Percentiles rank a stretch among this genome's conserved stretches.
phyloP scores from a whole-genome alignment of 2,797 vertebrate genomes.

The Tauraco hartlaubi region DNA sequence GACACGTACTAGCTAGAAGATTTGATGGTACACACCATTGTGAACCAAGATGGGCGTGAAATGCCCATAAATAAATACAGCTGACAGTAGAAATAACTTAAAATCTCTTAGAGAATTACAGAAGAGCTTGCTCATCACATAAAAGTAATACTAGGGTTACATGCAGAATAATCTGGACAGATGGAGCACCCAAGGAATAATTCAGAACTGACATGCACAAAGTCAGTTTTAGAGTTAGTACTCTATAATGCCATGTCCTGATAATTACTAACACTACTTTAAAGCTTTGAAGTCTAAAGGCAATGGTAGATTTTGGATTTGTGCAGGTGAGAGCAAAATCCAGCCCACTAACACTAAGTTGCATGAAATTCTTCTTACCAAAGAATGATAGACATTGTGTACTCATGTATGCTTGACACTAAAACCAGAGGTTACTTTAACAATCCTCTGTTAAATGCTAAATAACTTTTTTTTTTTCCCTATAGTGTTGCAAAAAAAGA shows the following conservation, averaged over 20 bases:
- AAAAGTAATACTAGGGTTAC: not conserved
- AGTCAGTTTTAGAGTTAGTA: not conserved
- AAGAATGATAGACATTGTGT: not conserved
- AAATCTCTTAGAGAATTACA: not conserved
- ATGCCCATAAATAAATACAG: not conserved
- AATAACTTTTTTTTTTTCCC: not conserved
- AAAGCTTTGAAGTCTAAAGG: not conserved
- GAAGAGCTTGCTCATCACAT: not conserved
- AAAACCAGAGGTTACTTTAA: not conserved
- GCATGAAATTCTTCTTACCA: not conserved
- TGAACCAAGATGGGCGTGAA: not conserved
- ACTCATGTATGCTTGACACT: not conserved
- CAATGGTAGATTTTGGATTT: not conserved
- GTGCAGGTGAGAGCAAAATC: not conserved
- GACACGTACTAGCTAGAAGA: not conserved
- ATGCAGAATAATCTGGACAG: not conserved
- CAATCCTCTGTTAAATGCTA: not conserved
- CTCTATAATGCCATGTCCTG: not conserved
- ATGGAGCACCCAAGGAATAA: not conserved
- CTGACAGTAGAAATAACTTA: not conserved
- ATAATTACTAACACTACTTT: not conserved
- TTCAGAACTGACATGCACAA: not conserved
- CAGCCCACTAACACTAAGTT: not conserved
- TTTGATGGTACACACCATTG: not conserved
- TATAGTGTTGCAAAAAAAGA: not conserved